Conservation (phyloP, 1,140 invertebrate species). For the Drosophila tani region DNA sequence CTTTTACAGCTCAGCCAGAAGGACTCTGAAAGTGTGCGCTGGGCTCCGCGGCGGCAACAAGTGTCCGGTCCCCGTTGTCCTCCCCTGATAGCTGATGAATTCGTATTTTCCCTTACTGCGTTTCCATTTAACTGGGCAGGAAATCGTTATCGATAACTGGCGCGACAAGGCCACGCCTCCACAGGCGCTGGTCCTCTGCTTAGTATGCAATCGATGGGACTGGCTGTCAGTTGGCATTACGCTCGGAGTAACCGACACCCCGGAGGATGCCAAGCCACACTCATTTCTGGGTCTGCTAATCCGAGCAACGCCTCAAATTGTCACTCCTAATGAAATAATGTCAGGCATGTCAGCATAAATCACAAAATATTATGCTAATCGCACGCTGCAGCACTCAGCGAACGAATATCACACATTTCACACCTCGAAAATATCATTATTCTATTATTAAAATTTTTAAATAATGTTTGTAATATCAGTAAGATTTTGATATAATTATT, state of each 20-base stretch:
- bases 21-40: not conserved
- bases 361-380: slow-evolving; percentile 48
- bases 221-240: slow-evolving; percentile 61
- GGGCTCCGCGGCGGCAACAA: slow-evolving; percentile 25
- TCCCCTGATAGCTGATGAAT: slow-evolving; percentile 13
- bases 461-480: no score
- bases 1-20: slow-evolving; percentile 2
- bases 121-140: slow-evolving; percentile 35
- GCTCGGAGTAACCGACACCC: slow-evolving; percentile 24
- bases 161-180: slow-evolving; percentile 37
- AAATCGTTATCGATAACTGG: slow-evolving; percentile 46
- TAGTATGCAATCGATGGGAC: slow-evolving; percentile 61
- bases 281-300: slow-evolving; percentile 24
- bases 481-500: no score
- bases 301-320: slow-evolving; percentile 49
- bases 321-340: slow-evolving; percentile 61
- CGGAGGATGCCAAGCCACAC: slow-evolving; percentile 33
- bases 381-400: slow-evolving; percentile 16
- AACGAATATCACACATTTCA: not conserved
- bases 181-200: slow-evolving; percentile 21
- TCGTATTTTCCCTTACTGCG: slow-evolving; percentile 11
- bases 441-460: no score
- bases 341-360: slow-evolving; percentile 60
- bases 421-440: no score
- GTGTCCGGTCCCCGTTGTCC: slow-evolving; percentile 5